Evolutionary conservation across 2,888 invertebrate species (phyloP).

Genomic region (Drosophila picticornis): DNA sequence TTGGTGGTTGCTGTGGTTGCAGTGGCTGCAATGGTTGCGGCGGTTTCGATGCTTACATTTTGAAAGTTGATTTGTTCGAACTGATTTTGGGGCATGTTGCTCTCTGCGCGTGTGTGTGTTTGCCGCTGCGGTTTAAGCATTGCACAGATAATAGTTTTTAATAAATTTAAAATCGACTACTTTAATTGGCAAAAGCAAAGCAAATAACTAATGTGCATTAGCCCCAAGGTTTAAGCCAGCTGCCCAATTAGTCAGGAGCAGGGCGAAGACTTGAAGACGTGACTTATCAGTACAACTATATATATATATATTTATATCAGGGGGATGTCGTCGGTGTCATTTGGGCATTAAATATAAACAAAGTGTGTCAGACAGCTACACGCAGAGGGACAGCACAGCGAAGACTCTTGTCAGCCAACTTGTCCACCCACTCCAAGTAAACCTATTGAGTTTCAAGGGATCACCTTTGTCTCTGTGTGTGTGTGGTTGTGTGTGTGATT

Average conservation of each 20-base stretch:
- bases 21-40: conserved; percentile 41
- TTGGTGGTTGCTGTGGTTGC: conserved; percentile 52
- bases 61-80: conserved; percentile 76
- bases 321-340: conserved; percentile 54
- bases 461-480: background rate
- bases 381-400: background rate
- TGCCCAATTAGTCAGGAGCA: conserved; percentile 38
- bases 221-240: conserved; percentile 8
- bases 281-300: conserved; percentile 64
- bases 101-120: conserved; percentile 34
- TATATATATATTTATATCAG: conserved; percentile 8
- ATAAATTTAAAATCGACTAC: conserved; percentile 60
- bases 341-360: conserved; percentile 59
- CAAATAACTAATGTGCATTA: conserved; percentile 43
- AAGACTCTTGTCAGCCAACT: conserved; percentile 35
- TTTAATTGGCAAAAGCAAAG: conserved; percentile 61
- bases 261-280: conserved; percentile 46
- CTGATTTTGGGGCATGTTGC: conserved; percentile 67
- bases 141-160: conserved; percentile 68
- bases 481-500: conserved; percentile 16
- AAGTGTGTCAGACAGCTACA: conserved; percentile 42
- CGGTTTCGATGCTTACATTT: conserved; percentile 49
- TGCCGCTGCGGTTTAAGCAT: conserved; percentile 57
- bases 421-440: conserved; percentile 48
- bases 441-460: conserved; percentile 55